Evolutionary conservation across 2,797 vertebrate genomes (phyloP).

Genomic region (Halcyon smyrnensis): DNA sequence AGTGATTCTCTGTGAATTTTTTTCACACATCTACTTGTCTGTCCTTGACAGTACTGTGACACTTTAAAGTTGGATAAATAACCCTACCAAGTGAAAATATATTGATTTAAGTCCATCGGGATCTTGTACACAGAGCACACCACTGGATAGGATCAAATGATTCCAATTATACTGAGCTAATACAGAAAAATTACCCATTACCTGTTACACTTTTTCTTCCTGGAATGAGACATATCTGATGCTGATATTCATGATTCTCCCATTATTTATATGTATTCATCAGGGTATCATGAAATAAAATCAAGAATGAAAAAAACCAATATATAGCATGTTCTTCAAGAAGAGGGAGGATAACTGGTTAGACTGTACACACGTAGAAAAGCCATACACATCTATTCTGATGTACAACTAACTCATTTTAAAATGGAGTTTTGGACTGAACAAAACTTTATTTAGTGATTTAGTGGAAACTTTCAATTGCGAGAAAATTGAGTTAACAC

Average conservation of each 20-base stretch:
- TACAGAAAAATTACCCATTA: neutral
- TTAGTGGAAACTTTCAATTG: neutral
- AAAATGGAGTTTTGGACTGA: neutral
- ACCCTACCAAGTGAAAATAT: neutral
- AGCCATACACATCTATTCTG: neutral
- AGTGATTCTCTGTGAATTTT: neutral
- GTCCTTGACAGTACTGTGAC: neutral
- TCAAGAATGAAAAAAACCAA: neutral
- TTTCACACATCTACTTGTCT: neutral
- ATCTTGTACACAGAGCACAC: neutral
- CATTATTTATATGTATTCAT: neutral
- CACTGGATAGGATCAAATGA: neutral
- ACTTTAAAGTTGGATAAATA: conserved; percentile 9
- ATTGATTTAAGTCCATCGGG: neutral
- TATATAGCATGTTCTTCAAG: neutral
- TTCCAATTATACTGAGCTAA: neutral
- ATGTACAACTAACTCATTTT: neutral
- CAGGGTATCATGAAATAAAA: neutral
- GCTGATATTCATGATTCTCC: neutral
- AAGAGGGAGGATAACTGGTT: neutral
- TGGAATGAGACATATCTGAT: neutral
- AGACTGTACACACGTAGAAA: neutral
- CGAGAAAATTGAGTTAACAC: neutral
- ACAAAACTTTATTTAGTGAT: neutral
- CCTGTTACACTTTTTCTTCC: neutral